Conservation (phyloP, 2,888 invertebrate genomes). For the Strigamia maritima region DNA sequence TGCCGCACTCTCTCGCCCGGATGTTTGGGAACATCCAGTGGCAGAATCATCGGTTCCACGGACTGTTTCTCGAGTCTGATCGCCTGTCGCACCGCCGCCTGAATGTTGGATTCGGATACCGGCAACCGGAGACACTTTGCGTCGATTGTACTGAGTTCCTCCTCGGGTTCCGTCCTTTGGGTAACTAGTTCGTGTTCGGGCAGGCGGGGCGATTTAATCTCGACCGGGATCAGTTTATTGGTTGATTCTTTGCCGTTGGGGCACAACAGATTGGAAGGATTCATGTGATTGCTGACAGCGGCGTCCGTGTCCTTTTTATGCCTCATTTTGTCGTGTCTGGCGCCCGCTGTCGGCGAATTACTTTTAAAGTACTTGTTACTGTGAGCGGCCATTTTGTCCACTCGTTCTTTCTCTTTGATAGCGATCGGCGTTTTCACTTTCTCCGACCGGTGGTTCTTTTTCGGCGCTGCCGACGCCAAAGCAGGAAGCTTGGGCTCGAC, state of each 20-base stretch:
- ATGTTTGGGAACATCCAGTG: background rate
- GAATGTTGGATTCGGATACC: background rate
- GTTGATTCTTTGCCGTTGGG: background rate
- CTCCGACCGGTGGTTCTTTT: background rate
- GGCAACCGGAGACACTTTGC: background rate
- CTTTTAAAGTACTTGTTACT: constrained; percentile 6
- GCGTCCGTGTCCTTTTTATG: background rate
- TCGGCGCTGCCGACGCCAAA: background rate
- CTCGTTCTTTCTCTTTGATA: background rate
- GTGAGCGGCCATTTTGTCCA: constrained; percentile 4
- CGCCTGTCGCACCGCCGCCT: background rate
- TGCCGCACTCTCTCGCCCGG: background rate
- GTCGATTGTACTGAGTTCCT: background rate
- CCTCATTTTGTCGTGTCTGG: background rate
- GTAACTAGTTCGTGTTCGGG: background rate
- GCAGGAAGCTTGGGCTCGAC: background rate
- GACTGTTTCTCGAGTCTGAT: background rate
- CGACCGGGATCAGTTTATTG: background rate
- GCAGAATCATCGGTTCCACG: background rate
- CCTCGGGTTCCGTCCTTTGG: background rate
- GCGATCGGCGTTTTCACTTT: constrained; percentile 1
- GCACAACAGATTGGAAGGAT: constrained; percentile 16
- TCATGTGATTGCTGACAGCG: background rate
- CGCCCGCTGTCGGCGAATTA: background rate
- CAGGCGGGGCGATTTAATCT: background rate